phyloP scores from a whole-genome alignment of 2,113 vertebrate species.

The Pomatorhinus ruficollis region DNA sequence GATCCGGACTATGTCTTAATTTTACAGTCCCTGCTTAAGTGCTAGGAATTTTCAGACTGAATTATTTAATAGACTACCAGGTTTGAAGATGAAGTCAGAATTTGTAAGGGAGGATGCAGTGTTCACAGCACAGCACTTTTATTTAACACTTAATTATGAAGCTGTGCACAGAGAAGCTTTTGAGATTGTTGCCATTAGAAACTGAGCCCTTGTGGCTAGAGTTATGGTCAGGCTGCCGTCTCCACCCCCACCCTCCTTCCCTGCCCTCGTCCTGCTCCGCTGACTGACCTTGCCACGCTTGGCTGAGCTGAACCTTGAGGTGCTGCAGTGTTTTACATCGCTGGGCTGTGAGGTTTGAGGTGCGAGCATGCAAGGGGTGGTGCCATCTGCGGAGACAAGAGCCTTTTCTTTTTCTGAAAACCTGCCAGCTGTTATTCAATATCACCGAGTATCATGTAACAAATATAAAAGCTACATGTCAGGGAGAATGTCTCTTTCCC shows the following conservation, averaged over 20 bases:
- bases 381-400: not conserved
- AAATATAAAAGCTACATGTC: constrained; percentile 33
- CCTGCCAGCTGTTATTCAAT: constrained; percentile 5
- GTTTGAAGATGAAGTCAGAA: constrained; percentile 56
- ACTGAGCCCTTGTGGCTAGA: constrained; percentile 61
- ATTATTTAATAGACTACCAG: constrained; percentile 43
- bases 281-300: constrained; percentile 77
- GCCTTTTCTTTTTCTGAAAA: constrained; percentile 5
- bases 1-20: constrained; percentile 63
- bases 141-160: constrained; percentile 66
- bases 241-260: not conserved
- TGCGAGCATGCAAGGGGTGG: constrained; percentile 43
- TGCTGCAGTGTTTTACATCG: constrained; percentile 1
- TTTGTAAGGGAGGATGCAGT: constrained; percentile 47
- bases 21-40: constrained; percentile 17
- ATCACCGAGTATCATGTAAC: not conserved
- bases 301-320: constrained; percentile 77
- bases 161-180: constrained; percentile 62
- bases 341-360: constrained; percentile 62
- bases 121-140: constrained; percentile 34
- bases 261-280: constrained; percentile 36
- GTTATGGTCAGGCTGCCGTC: constrained; percentile 68
- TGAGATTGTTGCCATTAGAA: constrained; percentile 83
- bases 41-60: constrained; percentile 31
- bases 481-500: not conserved